Base-by-base conservation (phyloP, 2,797 vertebrate genomes). In the Oreochromis grahami region DNA sequence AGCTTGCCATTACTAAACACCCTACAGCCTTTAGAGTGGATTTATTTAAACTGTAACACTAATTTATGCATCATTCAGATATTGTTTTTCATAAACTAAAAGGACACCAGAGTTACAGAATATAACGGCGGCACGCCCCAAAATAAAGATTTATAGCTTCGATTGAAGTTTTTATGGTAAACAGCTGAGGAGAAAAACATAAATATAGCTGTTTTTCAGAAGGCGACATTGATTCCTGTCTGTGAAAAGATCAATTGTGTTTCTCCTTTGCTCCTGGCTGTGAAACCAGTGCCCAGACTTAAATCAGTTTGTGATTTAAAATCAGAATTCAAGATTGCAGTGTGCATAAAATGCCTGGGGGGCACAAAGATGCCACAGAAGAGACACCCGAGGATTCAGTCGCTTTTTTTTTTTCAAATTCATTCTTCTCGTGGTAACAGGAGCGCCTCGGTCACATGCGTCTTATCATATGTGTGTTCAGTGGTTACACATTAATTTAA, bases 401-500 rank as follows among this genome's bases (percentile, higher is more conserved):
- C 14, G 77, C 1, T 51, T 21, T 19, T 26, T 19, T 0, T 8
- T 12, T 6, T 13, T 53, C 12, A 55, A 14, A 2, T 79, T 38
- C 63, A 11, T 52, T 76, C 7, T 45, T 45, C 19, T 74, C 10
- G 5, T 52, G 41, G 19, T 38, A 21, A 7, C 78, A 52, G 26
- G 60, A 80, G 45, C 0, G 53, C 48, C 5, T 53, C 26, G 34
- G 68, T 2, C 29, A 50, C n/a, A 17, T 21, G 17, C 24, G 6
- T 72, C 72, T 84, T 80, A 81, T 91, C 83, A 70, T n/a, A 51
- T 43, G 77, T 50, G 43, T 74, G 48, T 34, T 80, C 9, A 38
- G 38, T 76, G 34, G 74, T 92, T 83, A 90, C 68, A 82, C 72
- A 84, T 89, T 86, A n/a, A 88, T 87, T 78, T 58, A 8, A 77